Evolutionary conservation across 2,888 invertebrate genomes (phyloP).

Genomic region (Xiphydria camelus): DNA sequence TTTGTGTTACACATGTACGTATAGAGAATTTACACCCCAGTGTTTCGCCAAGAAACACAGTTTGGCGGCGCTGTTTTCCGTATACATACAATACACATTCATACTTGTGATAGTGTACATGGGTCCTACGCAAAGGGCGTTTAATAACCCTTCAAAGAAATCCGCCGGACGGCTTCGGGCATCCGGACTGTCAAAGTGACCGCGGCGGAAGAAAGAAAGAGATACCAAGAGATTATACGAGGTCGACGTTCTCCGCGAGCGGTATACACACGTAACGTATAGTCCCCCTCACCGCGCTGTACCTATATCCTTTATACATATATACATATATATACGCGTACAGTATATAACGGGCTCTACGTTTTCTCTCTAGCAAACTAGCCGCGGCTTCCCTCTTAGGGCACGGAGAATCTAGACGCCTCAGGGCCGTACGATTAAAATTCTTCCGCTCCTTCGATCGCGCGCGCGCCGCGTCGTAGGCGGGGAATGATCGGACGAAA

Average conservation of each 20-base stretch:
- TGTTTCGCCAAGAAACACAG: no score
- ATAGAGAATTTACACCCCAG: no score
- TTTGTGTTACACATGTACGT: no score
- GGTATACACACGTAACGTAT: neutral
- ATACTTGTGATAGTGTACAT: no score
- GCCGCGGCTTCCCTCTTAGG: neutral
- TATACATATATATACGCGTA: no score
- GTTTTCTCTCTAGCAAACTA: neutral
- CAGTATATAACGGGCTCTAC: neutral
- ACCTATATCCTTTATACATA: neutral
- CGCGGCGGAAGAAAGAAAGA: conserved; percentile 3
- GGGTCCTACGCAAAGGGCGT: no score
- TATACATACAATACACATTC: no score
- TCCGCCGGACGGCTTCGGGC: neutral
- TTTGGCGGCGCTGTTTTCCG: no score
- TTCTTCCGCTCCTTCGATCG: no score
- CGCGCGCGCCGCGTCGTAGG: no score
- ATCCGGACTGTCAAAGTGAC: conserved; percentile 4
- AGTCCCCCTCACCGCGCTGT: neutral
- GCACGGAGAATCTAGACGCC: neutral
- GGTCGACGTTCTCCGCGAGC: conserved; percentile 1
- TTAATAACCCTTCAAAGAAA: conserved; percentile 1
- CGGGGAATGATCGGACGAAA: no score
- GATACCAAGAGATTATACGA: conserved; percentile 1
- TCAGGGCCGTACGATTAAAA: conserved; percentile 1